Conservation (phyloP, 1,140 invertebrate genomes). For the Holotrichia oblita region DNA sequence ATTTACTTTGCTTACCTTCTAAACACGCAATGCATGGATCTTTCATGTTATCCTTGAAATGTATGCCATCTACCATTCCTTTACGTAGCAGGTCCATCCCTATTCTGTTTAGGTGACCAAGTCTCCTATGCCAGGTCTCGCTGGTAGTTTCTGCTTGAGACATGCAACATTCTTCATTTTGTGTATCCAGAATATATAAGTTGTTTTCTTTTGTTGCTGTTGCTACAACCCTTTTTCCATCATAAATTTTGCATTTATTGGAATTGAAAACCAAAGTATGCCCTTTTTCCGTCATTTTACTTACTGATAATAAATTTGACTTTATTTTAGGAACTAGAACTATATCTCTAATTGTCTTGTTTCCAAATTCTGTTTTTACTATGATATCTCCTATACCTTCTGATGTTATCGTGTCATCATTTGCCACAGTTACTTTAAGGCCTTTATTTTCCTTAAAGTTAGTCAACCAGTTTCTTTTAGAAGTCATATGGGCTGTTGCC, state of each 20-base stretch:
- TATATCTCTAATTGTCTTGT: conserved; percentile 37
- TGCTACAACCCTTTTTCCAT: conserved; percentile 22
- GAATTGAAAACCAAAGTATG: conserved; percentile 40
- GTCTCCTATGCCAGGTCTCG: conserved; percentile 37
- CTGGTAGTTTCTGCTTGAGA: not conserved
- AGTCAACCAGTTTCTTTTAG: conserved; percentile 45
- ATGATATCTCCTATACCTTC: conserved; percentile 7
- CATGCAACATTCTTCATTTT: conserved; percentile 21
- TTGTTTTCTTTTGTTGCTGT: conserved; percentile 24
- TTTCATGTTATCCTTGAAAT: conserved; percentile 12
- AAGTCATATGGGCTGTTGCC: conserved; percentile 53
- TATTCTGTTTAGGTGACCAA: conserved; percentile 34
- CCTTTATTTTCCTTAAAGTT: conserved; percentile 32
- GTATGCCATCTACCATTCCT: conserved; percentile 19
- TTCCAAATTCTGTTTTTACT: conserved; percentile 6
- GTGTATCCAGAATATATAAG: conserved; percentile 26
- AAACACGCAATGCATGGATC: conserved; percentile 35
- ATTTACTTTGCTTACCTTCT: conserved; percentile 41
- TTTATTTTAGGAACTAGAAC: conserved; percentile 6
- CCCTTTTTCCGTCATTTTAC: conserved; percentile 51
- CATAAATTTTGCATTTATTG: conserved; percentile 30
- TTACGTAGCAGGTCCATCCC: conserved; percentile 6
- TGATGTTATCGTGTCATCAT: conserved; percentile 34
- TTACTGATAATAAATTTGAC: conserved; percentile 40
- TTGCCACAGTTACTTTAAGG: conserved; percentile 38